These are phyloP conservation scores for Epirrhoe alternata DNA, from an alignment of 2,888 invertebrate genomes.

Conservation along the genomic window DNA sequence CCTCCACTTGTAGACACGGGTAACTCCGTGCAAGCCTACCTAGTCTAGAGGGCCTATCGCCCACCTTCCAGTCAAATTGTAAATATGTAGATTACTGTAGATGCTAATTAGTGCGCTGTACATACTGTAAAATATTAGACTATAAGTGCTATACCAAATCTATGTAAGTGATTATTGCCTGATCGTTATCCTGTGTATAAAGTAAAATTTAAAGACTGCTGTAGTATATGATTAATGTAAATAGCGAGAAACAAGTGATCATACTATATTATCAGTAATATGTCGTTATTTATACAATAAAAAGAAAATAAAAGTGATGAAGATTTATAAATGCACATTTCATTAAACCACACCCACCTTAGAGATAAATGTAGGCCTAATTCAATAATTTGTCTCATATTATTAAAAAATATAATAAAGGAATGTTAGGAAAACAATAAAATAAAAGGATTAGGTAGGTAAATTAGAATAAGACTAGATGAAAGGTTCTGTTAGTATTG, in stretches of 20 bases:
- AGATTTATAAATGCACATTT: conserved; percentile 75
- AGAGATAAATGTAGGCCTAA: not conserved
- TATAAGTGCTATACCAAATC: conserved; percentile 84
- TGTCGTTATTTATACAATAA: conserved; percentile 84
- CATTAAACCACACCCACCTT: conserved; percentile 48
- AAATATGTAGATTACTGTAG: conserved; percentile 71
- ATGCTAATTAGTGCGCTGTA: conserved; percentile 69
- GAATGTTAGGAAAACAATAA: no score
- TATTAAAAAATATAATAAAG: not conserved
- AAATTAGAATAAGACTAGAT: no score
- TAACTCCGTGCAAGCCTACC: conserved; percentile 87
- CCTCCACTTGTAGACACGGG: conserved; percentile 79
- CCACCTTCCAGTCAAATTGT: conserved; percentile 81
- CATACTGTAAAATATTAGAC: conserved; percentile 80
- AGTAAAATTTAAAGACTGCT: conserved; percentile 86
- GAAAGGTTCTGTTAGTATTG: no score
- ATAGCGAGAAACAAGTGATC: conserved; percentile 83
- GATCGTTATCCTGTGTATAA: conserved; percentile 84
- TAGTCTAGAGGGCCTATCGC: conserved; percentile 84
- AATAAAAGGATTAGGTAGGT: no score
- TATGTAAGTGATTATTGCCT: conserved; percentile 83
- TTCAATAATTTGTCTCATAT: no score
- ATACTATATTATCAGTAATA: conserved; percentile 82
- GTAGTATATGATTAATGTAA: conserved; percentile 84
- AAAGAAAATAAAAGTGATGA: conserved; percentile 75